Conservation (phyloP, 2,113 vertebrate genomes). For the Coptodon bakossiorum region DNA sequence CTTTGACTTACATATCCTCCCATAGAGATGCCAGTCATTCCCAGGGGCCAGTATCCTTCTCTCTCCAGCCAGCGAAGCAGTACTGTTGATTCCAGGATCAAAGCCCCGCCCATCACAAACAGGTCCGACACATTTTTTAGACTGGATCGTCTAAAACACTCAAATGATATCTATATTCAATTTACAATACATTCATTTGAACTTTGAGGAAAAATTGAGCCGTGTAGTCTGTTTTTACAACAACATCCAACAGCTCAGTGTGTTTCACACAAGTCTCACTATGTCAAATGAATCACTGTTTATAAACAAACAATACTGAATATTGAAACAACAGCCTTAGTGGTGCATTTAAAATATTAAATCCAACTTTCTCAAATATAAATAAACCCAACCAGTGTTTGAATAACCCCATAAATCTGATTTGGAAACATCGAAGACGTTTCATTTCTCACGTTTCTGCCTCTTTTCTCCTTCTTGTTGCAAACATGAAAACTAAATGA, state of each 20-base stretch:
- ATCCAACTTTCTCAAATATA: neutral
- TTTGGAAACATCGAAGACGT: neutral
- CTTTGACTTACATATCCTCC: slow-evolving; percentile 88
- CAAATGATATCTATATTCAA: neutral
- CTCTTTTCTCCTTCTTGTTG: neutral
- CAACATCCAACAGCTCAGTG: neutral
- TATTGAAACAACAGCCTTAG: neutral
- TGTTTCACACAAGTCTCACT: neutral
- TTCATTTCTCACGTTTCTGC: neutral
- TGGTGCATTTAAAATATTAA: neutral
- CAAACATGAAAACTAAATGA: neutral
- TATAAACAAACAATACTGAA: neutral
- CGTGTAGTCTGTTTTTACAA: neutral
- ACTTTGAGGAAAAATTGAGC: neutral
- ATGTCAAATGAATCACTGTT: neutral
- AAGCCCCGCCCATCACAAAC: slow-evolving; percentile 96
- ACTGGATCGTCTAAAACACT: slow-evolving; percentile 81
- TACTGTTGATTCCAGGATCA: slow-evolving; percentile 90
- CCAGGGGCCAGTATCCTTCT: slow-evolving; percentile 93
- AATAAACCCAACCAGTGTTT: neutral
- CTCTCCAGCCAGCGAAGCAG: slow-evolving; percentile 93
- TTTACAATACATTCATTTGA: neutral
- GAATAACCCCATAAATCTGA: neutral
- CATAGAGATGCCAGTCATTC: slow-evolving; percentile 99
- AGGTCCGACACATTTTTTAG: slow-evolving; percentile 96